Base-by-base conservation (phyloP, 2,113 vertebrate genomes). In the Edolisoma coerulescens region DNA sequence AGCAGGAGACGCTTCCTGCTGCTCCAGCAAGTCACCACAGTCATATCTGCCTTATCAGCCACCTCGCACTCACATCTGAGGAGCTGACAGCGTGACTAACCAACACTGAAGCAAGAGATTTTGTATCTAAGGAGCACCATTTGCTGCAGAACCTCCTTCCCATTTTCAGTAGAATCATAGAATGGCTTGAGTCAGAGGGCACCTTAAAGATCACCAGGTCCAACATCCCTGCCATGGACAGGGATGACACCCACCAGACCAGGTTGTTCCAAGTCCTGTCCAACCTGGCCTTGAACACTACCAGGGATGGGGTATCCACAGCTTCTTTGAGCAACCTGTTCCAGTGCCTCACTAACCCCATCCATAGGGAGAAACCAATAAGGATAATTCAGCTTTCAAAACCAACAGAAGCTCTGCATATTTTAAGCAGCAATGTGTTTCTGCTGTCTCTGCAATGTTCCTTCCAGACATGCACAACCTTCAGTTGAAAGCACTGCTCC, bases 401-500 rank as follows among this genome's bases (percentile, higher is more conserved):
- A 22, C 22, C 49, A 70, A 33, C 20, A 85, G 84, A 68, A 79
- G 16, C 74, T 71, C 57, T 70, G 78, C 1, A 2, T 45, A 18
- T 74, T 87, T 87, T 57, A 67, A 70, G 54, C 87, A 93, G 50
- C 2, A 0, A 12, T 7, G 6, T 1, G 1, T 39, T 74, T 64
- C 77, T 93, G 54, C 52, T 56, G 39, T 23, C 27, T 33, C 71
- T 65, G 39, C 76, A 67, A 6, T 39, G 4, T 14, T 49, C 37
- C n/a, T 81, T 76, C 41, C 61, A 50, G 54, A 61, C 28, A 26
- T 1, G 7, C 15, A 37, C 30, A 75, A 6, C 13, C 49, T 85
- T 68, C 59, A 33, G 27, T 3, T 0, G 0, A 86, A 93, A 89
- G 45, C 64, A 27, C 33, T 3, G 1, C 68, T 84, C 3, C 0